phyloP scores from a whole-genome alignment of 2,113 vertebrate genomes.

The Cephalopterus ornatus region DNA sequence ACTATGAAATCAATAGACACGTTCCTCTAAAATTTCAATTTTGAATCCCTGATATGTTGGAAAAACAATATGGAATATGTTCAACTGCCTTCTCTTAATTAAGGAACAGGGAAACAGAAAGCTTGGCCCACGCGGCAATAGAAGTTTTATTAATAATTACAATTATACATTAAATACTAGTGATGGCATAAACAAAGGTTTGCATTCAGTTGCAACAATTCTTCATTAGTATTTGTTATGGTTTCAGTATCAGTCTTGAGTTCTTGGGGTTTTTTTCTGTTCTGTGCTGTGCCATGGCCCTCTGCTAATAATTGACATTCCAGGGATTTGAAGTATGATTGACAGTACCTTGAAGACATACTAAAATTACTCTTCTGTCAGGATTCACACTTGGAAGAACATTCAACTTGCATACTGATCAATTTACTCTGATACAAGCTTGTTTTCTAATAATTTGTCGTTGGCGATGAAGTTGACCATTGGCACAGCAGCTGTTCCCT shows the following conservation, averaged over 20 bases:
- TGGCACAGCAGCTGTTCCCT: background rate
- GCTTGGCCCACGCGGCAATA: background rate
- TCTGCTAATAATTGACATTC: background rate
- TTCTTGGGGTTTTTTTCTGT: background rate
- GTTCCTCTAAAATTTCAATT: background rate
- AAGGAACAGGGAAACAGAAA: background rate
- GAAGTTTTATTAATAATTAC: background rate
- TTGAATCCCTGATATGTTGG: background rate
- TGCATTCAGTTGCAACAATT: background rate
- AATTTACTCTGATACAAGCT: background rate
- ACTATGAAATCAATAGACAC: background rate
- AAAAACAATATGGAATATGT: background rate
- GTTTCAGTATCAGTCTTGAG: background rate
- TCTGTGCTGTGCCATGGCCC: background rate
- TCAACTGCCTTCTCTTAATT: background rate
- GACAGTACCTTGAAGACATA: background rate
- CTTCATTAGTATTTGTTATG: background rate
- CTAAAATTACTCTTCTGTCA: background rate
- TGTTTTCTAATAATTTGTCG: background rate
- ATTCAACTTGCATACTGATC: background rate
- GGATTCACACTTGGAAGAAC: background rate
- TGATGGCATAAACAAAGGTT: background rate
- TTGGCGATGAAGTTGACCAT: fast-evolving
- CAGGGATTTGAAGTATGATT: background rate
- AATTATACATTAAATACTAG: background rate